Evolutionary conservation across 2,113 vertebrate species (phyloP).

Genomic region (Malurus alboscapulatus): DNA sequence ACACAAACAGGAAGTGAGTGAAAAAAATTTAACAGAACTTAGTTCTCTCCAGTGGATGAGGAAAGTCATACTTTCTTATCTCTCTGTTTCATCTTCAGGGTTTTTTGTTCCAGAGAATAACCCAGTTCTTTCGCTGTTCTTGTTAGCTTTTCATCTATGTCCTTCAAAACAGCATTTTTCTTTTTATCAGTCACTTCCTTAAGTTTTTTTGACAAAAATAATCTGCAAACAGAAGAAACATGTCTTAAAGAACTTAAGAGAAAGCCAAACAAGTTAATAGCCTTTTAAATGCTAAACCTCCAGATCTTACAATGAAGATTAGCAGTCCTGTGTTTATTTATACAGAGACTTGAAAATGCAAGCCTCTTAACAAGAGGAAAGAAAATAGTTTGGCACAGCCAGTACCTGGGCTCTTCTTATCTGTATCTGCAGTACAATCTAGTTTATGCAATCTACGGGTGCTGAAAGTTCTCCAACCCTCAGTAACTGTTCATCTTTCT

Average conservation of each 20-base stretch:
- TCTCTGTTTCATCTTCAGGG: constrained; percentile 87
- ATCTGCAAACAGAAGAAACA: constrained; percentile 73
- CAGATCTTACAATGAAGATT: background rate
- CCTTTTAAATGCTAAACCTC: background rate
- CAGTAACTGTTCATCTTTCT: background rate
- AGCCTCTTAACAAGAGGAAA: background rate
- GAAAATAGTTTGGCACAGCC: background rate
- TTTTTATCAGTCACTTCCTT: constrained; percentile 81
- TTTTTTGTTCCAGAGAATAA: constrained; percentile 88
- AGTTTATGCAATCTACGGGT: background rate
- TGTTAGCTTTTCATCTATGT: constrained; percentile 82
- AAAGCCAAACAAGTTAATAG: background rate
- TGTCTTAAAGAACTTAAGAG: background rate
- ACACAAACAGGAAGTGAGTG: background rate
- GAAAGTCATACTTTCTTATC: constrained; percentile 86
- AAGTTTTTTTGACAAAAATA: constrained; percentile 82
- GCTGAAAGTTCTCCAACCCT: background rate
- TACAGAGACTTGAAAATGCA: background rate
- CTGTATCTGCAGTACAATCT: background rate
- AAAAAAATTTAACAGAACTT: constrained; percentile 22
- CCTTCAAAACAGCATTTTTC: constrained; percentile 71
- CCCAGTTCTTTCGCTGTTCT: constrained; percentile 79
- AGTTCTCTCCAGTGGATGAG: background rate
- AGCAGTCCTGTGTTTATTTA: background rate
- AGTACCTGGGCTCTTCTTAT: background rate